A percentile compares a stretch with the other conserved stretches of the same genome.
phyloP scores from a whole-genome alignment of 2,113 vertebrate species.

The Aramus guarauna region DNA sequence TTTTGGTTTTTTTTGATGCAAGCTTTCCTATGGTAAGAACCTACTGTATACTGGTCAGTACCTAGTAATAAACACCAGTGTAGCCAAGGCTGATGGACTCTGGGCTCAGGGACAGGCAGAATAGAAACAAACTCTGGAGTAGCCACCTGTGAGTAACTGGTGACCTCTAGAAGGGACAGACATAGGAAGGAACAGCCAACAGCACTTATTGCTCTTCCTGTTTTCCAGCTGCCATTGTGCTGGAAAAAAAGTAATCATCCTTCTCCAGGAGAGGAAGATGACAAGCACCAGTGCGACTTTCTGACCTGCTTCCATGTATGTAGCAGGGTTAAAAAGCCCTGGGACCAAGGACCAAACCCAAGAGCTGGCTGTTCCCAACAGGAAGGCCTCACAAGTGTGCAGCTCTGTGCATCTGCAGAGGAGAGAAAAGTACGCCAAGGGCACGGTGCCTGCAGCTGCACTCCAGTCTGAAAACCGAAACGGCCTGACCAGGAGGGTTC shows the following conservation, averaged over 20 bases:
- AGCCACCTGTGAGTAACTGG: not conserved
- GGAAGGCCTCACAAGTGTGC: not conserved
- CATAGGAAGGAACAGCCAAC: not conserved
- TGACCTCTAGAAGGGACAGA: not conserved
- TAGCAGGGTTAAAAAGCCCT: not conserved
- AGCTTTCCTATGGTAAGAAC: not conserved
- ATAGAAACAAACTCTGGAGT: not conserved
- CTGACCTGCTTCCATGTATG: not conserved
- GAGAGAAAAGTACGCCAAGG: not conserved
- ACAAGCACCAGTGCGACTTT: not conserved
- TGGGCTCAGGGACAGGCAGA: not conserved
- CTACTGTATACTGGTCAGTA: not conserved
- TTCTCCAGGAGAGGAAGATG: not conserved
- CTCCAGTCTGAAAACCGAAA: not conserved
- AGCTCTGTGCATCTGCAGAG: not conserved
- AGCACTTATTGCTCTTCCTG: slow-evolving; percentile 1
- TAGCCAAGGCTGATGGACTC: not conserved
- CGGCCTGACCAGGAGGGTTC: not conserved
- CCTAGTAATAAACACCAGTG: not conserved
- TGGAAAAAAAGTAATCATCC: not conserved
- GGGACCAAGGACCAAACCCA: not conserved
- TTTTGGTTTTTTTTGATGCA: not conserved
- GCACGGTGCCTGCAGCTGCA: fast-evolving
- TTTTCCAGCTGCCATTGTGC: not conserved
- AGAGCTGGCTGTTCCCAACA: not conserved